A percentile compares a stretch with the other conserved stretches of the same genome.
phyloP scores from a whole-genome alignment of 1,140 invertebrate genomes.

The Drosophila melanogaster region DNA sequence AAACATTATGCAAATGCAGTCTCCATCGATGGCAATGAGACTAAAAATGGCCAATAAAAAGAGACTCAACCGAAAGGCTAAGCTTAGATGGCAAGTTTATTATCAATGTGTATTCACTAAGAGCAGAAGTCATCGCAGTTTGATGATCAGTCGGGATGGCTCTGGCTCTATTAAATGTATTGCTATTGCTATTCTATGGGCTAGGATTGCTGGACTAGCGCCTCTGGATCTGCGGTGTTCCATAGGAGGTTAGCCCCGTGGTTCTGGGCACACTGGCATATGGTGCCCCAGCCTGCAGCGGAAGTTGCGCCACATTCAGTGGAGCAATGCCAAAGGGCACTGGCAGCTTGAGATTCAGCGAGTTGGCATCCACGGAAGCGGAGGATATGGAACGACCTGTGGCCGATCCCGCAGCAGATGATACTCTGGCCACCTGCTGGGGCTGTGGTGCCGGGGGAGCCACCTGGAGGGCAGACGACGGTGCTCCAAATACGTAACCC shows the following conservation, averaged over 20 bases:
- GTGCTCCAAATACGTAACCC: constrained; percentile 65
- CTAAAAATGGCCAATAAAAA: constrained; percentile 49
- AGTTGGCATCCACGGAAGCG: constrained; percentile 47
- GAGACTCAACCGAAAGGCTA: constrained; percentile 26
- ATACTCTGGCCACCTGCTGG: constrained; percentile 9
- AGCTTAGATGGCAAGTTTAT: constrained; percentile 51
- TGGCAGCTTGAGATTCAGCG: constrained; percentile 74
- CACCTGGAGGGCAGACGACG: constrained; percentile 6
- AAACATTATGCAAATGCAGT: constrained; percentile 71
- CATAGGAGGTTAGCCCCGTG: constrained; percentile 76
- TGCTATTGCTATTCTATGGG: constrained; percentile 49
- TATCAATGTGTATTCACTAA: constrained; percentile 43
- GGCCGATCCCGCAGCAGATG: not conserved
- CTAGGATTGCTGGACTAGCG: constrained; percentile 31
- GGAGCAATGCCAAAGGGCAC: constrained; percentile 74
- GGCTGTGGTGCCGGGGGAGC: constrained; percentile 21
- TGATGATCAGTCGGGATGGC: constrained; percentile 53
- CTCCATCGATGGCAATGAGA: constrained; percentile 50
- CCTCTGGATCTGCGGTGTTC: constrained; percentile 71
- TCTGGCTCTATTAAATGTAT: constrained; percentile 12
- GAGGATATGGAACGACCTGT: constrained; percentile 39
- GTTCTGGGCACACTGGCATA: constrained; percentile 66
- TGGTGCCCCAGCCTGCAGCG: constrained; percentile 73
- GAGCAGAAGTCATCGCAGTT: constrained; percentile 43
- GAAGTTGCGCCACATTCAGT: constrained; percentile 71